phyloP scores from a whole-genome alignment of 1,140 invertebrate genomes.

The Leptinotarsa defecta region DNA sequence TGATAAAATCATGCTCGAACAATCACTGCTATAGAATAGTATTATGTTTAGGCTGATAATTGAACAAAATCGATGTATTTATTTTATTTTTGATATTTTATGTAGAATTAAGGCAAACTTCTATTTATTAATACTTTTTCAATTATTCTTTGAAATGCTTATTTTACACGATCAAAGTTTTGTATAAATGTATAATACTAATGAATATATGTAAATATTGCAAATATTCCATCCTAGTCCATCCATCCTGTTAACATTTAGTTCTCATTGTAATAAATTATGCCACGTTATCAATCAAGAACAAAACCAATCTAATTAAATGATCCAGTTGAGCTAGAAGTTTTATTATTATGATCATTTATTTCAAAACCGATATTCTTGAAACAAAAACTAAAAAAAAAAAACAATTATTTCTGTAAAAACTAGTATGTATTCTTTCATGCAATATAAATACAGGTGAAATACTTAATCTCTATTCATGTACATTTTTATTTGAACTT shows the following conservation, averaged over 20 bases:
- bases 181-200: conserved; percentile 4
- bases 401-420: background rate
- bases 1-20: conserved; percentile 96
- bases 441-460: conserved; percentile 6
- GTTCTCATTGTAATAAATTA: background rate
- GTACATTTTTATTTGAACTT: background rate
- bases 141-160: background rate
- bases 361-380: too few species aligned
- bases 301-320: too few species aligned
- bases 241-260: background rate
- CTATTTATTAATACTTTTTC: background rate
- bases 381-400: background rate
- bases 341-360: too few species aligned
- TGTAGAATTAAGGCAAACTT: background rate
- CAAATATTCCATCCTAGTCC: conserved; percentile 2
- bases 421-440: conserved; percentile 3
- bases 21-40: conserved; percentile 85
- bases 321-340: too few species aligned
- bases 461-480: background rate
- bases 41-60: background rate
- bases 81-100: conserved; percentile 19
- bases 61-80: conserved; percentile 29
- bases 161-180: background rate
- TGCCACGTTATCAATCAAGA: background rate
- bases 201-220: background rate